Evolutionary conservation across 2,113 vertebrate species (phyloP), one percentile per base, ranked within the genome.

Genomic region (Thermophis baileyi): DNA sequence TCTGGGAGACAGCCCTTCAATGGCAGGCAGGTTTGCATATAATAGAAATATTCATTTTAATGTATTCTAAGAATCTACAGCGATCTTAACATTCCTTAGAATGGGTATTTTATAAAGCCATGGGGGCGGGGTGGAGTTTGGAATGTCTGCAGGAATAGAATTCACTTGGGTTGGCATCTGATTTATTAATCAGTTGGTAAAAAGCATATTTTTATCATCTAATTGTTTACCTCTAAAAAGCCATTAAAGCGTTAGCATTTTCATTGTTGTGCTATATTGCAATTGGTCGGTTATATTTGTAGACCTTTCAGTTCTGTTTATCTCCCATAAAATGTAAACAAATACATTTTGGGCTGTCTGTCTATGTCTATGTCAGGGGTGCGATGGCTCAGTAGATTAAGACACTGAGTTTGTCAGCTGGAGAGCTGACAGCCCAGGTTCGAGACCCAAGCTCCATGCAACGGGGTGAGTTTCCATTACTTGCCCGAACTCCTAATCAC

Each of bases 1-100:
- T 97, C 95, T 97, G 96, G 96, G 96, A 97, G 94, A 96, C 90
- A 96, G 94, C 96, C 92, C 94, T 96, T 91, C 97, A 95, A 93
- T 57, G 92, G 55, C 95, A 96, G 96, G 97, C 95, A 95, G 95
- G 49, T 27, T 95, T 86, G 94, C 85, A 60, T n/a, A 92, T 96
- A 96, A 91, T 94, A 25, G 85, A 92, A 95, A 94, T 86, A 94
- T 93, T 96, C 95, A 74, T 94, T 96, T 96, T 95, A 95, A 93
- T 90, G 95, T 97, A 97, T 95, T 94, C 4, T 3, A 89, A 85
- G 30, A 92, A 95, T 94, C 91, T 93, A 94, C 47, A 81, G 1
- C 16, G 12, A 87, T 91, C 95, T 93, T 81, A 88, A 90, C 86
- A 92, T 94, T 91, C 96, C 93, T 91, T 91, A 93, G 91, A 94